Percentiles rank a stretch among this genome's conserved stretches.
phyloP scores from a whole-genome alignment of 2,888 invertebrate genomes.

The Tinea semifulvella region DNA sequence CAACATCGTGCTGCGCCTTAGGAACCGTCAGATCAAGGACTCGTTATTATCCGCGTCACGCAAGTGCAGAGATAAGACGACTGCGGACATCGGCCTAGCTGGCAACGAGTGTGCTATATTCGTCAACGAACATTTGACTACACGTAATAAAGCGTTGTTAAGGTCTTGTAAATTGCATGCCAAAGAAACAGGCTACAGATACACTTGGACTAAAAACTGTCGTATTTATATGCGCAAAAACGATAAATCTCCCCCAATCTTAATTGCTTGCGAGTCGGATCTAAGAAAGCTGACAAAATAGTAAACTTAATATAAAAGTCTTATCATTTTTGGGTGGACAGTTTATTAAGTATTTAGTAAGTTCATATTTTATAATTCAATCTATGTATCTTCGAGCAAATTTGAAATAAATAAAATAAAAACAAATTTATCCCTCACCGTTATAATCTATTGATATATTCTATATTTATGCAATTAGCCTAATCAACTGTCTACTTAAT shows the following conservation, averaged over 20 bases:
- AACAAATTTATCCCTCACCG: too few relatives aligned
- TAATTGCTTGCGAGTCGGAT: too few relatives aligned
- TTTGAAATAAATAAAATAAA: too few relatives aligned
- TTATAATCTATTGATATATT: too few relatives aligned
- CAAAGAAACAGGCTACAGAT: not conserved
- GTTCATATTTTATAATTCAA: too few relatives aligned
- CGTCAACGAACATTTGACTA: not conserved
- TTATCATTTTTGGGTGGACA: too few relatives aligned
- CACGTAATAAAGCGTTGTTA: not conserved
- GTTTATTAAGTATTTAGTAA: too few relatives aligned
- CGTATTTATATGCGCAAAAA: not conserved
- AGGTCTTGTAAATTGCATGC: not conserved
- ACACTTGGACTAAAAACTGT: not conserved
- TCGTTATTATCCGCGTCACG: not conserved
- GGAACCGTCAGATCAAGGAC: not conserved
- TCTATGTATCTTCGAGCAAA: too few relatives aligned
- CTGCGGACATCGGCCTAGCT: not conserved
- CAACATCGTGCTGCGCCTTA: not conserved
- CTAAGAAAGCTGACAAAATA: too few relatives aligned
- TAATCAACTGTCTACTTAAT: too few relatives aligned
- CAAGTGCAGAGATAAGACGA: not conserved
- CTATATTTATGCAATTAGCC: too few relatives aligned
- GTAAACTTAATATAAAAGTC: too few relatives aligned
- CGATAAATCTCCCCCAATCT: not conserved
- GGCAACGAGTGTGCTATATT: not conserved